phyloP scores from a whole-genome alignment of 1,140 invertebrate species.

The Scaptodrosophila lebanonensis region DNA sequence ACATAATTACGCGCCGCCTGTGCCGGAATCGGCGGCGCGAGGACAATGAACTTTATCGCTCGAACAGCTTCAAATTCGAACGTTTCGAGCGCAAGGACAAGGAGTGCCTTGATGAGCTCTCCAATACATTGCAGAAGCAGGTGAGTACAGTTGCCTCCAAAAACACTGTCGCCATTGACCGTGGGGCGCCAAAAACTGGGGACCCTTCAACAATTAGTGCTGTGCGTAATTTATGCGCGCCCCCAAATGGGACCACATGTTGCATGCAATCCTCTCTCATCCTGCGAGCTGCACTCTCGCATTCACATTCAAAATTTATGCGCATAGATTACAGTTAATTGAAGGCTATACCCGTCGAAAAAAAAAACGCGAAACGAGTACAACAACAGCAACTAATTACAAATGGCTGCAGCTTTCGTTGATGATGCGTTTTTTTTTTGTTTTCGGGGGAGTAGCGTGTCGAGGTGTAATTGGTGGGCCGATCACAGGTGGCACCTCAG shows the following conservation, averaged over 20 bases:
- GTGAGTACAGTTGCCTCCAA: constrained; percentile 63
- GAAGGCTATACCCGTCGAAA: constrained; percentile 37
- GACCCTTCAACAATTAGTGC: constrained; percentile 8
- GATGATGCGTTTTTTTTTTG: no score
- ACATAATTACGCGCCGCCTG: constrained; percentile 81
- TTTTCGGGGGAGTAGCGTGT: no score
- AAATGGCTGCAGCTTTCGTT: constrained; percentile 22
- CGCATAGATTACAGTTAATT: constrained; percentile 61
- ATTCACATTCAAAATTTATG: constrained; percentile 42
- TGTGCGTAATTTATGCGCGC: constrained; percentile 30
- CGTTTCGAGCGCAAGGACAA: constrained; percentile 84
- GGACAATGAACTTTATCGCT: constrained; percentile 89
- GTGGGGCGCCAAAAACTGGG: constrained; percentile 5
- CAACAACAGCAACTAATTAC: constrained; percentile 36
- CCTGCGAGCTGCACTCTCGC: constrained; percentile 9
- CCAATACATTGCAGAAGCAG: constrained; percentile 79
- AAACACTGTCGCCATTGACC: constrained; percentile 10
- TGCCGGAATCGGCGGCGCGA: constrained; percentile 82
- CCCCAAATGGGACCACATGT: constrained; percentile 42
- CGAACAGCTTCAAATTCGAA: constrained; percentile 91
- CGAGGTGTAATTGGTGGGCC: no score
- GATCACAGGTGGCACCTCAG: no score
- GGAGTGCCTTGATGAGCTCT: constrained; percentile 80
- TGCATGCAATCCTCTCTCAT: constrained; percentile 41
- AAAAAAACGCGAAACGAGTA: constrained; percentile 2